These are phyloP conservation scores for Hycleus phaleratus DNA, from an alignment of 1,140 invertebrate species.

Conservation along the genomic window DNA sequence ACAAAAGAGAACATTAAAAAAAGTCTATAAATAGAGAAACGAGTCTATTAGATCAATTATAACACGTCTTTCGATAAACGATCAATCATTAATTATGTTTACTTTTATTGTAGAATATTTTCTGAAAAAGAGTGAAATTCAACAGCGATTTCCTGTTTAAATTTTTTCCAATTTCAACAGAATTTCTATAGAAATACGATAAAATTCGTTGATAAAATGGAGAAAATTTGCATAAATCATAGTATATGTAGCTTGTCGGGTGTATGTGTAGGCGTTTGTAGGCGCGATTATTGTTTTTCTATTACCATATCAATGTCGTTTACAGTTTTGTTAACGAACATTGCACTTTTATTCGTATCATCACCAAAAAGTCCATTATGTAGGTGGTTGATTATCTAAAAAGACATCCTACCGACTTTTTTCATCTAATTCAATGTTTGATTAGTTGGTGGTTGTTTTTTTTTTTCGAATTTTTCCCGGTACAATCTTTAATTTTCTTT, in stretches of 20 bases:
- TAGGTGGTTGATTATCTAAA: not conserved
- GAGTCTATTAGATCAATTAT: too few species aligned
- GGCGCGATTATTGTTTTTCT: not conserved
- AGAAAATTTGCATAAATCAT: not conserved
- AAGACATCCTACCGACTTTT: not conserved
- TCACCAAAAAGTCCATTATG: not conserved
- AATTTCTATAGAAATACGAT: not conserved
- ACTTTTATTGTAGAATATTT: too few species aligned
- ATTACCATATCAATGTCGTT: constrained; percentile 9
- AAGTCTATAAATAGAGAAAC: too few species aligned
- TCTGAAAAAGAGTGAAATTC: too few species aligned
- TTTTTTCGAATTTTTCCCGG: constrained; percentile 8
- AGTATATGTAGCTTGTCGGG: not conserved
- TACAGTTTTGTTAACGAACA: constrained; percentile 1
- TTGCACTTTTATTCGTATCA: constrained; percentile 1
- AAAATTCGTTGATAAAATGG: not conserved
- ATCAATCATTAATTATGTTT: too few species aligned
- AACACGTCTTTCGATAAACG: too few species aligned
- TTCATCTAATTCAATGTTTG: not conserved
- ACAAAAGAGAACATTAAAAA: too few species aligned
- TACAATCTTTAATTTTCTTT: constrained; percentile 1
- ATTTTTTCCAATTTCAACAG: not conserved
- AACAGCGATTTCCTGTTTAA: not conserved
- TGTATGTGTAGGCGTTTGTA: constrained; percentile 5
- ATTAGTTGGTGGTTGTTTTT: not conserved